These are phyloP conservation scores for Scopus umbretta DNA, from an alignment of 2,113 vertebrate genomes.

Conservation along the genomic window DNA sequence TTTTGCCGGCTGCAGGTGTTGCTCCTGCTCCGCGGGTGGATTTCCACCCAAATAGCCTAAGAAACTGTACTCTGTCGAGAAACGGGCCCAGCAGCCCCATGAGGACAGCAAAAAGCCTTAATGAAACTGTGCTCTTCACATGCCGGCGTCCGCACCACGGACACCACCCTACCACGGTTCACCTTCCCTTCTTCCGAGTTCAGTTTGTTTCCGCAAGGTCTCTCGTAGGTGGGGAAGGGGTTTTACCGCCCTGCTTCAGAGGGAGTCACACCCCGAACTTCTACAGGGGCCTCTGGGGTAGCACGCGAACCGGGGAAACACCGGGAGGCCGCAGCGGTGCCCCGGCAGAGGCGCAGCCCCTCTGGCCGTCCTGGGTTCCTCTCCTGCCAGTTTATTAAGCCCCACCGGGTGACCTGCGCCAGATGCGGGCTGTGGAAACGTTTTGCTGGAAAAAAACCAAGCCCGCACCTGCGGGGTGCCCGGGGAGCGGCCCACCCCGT, in stretches of 20 bases:
- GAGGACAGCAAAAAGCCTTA: neutral
- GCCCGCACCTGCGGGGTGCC: too few relatives aligned
- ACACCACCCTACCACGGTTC: neutral
- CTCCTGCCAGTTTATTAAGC: fast-evolving
- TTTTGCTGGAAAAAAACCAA: fast-evolving
- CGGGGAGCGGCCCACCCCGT: neutral
- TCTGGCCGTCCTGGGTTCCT: too few relatives aligned
- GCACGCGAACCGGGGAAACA: fast-evolving
- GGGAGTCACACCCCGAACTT: too few relatives aligned
- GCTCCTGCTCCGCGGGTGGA: fast-evolving
- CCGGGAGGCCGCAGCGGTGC: fast-evolving
- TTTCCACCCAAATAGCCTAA: fast-evolving
- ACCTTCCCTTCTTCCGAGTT: neutral
- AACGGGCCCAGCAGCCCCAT: fast-evolving
- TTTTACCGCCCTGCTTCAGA: neutral
- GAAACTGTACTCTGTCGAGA: fast-evolving
- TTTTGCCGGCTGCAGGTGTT: neutral
- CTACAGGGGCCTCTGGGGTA: neutral
- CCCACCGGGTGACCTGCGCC: fast-evolving
- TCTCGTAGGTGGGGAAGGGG: neutral
- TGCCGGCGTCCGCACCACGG: fast-evolving
- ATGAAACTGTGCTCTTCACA: neutral
- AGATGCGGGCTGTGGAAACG: fast-evolving
- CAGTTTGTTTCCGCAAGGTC: fast-evolving
- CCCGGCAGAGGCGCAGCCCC: fast-evolving